Conservation (phyloP, 2,797 vertebrate species). For the Sebastes hopkinsi region DNA sequence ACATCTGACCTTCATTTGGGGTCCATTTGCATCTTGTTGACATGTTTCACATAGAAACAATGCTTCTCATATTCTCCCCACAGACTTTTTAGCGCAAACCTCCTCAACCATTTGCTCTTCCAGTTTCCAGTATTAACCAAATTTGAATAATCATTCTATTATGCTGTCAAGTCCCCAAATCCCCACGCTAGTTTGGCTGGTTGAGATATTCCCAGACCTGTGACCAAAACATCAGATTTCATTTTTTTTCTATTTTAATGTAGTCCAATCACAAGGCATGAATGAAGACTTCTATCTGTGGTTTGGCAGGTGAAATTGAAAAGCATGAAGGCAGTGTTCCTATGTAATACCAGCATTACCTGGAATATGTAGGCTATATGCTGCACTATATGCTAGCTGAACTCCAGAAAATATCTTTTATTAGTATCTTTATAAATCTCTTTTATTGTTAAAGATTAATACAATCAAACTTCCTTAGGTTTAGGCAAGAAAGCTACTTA, state of each 20-base stretch:
- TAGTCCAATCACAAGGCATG: conserved; percentile 9
- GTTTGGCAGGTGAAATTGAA: conserved; percentile 13
- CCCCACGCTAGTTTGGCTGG: conserved; percentile 39
- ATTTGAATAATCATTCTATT: conserved; percentile 72
- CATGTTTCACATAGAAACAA: conserved; percentile 31
- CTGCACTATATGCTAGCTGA: not conserved
- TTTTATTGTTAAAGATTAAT: not conserved
- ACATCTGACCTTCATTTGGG: conserved; percentile 28
- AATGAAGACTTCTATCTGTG: conserved; percentile 23
- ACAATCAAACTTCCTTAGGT: too few species aligned
- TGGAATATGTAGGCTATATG: conserved; percentile 6
- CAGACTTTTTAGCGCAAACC: conserved; percentile 31
- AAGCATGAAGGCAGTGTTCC: not conserved
- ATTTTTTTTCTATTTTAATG: conserved; percentile 11
- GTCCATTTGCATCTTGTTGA: conserved; percentile 33
- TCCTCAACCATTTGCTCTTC: conserved; percentile 16
- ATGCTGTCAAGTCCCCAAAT: conserved; percentile 55
- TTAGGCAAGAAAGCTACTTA: too few species aligned
- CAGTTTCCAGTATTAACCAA: conserved; percentile 44
- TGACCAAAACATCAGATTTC: conserved; percentile 22
- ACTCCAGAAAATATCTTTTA: not conserved
- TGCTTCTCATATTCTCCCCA: not conserved
- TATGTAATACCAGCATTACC: conserved; percentile 10
- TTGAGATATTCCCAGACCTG: conserved; percentile 40
- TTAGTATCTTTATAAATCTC: not conserved